Evolutionary conservation across 2,797 vertebrate species (phyloP).

Genomic region (Gymnoscopelus braueri): DNA sequence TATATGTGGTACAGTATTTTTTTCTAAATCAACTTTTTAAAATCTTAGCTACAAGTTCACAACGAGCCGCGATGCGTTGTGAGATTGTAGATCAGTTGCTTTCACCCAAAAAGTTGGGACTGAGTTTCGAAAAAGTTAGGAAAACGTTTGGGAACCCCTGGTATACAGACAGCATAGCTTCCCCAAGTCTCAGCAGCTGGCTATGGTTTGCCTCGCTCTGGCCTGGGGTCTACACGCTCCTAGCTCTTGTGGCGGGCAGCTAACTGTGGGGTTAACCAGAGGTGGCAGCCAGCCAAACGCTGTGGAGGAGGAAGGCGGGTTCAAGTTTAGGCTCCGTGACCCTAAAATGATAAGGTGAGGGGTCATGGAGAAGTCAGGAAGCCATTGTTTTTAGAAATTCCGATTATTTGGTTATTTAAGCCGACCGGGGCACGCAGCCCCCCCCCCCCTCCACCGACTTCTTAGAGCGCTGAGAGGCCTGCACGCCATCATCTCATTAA

Average conservation of each 20-base stretch:
- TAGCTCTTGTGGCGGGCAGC: constrained; percentile 55
- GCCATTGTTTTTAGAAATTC: constrained; percentile 84
- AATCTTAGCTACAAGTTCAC: too few relatives aligned
- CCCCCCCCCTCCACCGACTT: constrained; percentile 1
- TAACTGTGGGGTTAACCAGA: constrained; percentile 71
- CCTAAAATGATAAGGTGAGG: constrained; percentile 77
- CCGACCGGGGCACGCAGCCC: constrained; percentile 51
- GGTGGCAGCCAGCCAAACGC: constrained; percentile 70
- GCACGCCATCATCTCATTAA: constrained; percentile 76
- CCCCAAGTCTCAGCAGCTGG: constrained; percentile 52
- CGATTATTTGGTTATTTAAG: constrained; percentile 85
- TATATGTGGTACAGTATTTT: too few relatives aligned
- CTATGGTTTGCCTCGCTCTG: constrained; percentile 62
- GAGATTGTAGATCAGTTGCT: too few relatives aligned
- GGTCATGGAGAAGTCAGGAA: constrained; percentile 82
- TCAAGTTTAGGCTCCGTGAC: constrained; percentile 81
- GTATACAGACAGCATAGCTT: too few relatives aligned
- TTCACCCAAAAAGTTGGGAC: background rate
- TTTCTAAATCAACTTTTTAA: too few relatives aligned
- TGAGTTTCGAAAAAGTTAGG: background rate
- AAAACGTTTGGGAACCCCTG: background rate
- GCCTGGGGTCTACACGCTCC: constrained; percentile 48
- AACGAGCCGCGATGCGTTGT: too few relatives aligned
- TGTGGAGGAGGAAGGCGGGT: constrained; percentile 59
- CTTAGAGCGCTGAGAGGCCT: constrained; percentile 57